Evolutionary conservation across 2,888 invertebrate genomes (phyloP), one percentile per base, ranked within the genome.

Genomic region (Calameuta idolon): DNA sequence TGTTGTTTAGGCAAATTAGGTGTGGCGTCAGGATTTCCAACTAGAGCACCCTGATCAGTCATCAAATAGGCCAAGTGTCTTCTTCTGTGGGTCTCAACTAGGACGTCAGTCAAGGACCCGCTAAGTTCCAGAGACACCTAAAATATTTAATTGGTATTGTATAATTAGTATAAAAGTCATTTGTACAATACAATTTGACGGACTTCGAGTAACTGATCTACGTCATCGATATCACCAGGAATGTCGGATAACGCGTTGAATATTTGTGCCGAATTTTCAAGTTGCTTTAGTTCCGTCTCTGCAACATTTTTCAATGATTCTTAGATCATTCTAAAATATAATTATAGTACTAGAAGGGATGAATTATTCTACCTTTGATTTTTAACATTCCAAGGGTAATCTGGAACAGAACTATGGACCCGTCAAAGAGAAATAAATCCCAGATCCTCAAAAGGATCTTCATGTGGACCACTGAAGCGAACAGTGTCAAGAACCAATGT

Each of bases 401-500:
- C 93, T 98, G 98, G 91, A 99, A 99, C 71, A 99, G 93, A 35
- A 98, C 96, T 81, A 98, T 95, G 40, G 98, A 98, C 55, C 99
- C 99, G 91, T 98, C 98, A 88, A 97, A 96, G 92, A 99, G 98
- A 92, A 99, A 97, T 84, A 98, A 94, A 92, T 99, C 99, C 99
- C 99, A 99, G 84, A 99, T 95, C 83, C 99, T 94, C 71, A 96
- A 93, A 80, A 99, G 93, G 84, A 98, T 97, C 93, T 97, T 97
- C 95, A 98, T 98, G 88, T 98, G 98, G 4, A 99, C 97, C 75
- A 99, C 98, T 90, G 98, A 98, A 0, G 99, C 98, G 92, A 98
- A 99, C 35, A 99, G 92, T 3, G 99, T 99, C 76, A 99, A 93
- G 92, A 99, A 99, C 99, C 99, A 99, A 90, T 99, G 98, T 87